phyloP scores from a whole-genome alignment of 2,888 invertebrate species.

The Tricholauxania praeusta region DNA sequence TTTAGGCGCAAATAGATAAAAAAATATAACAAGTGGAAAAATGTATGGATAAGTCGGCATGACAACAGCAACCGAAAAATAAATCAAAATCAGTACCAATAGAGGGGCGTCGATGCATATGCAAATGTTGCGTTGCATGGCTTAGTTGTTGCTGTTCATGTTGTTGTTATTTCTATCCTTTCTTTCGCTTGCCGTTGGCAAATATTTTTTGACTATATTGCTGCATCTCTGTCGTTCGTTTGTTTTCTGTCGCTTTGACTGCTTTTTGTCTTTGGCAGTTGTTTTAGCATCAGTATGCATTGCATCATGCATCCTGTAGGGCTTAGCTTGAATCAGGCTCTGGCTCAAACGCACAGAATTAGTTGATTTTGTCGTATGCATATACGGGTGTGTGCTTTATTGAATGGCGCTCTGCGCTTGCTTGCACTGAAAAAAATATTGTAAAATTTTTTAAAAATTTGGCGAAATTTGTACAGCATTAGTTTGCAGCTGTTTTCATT shows the following conservation, averaged over 20 bases:
- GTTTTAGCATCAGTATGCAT: slow-evolving; percentile 1
- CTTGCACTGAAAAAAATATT: too few species aligned
- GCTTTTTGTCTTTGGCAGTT: not conserved
- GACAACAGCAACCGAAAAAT: slow-evolving; percentile 12
- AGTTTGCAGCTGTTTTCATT: too few species aligned
- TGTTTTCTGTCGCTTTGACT: slow-evolving; percentile 2
- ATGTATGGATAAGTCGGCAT: not conserved
- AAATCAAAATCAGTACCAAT: slow-evolving; percentile 18
- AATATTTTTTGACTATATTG: not conserved
- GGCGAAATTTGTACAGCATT: too few species aligned
- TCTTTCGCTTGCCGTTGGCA: not conserved
- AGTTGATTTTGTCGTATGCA: not conserved
- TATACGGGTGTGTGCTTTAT: not conserved
- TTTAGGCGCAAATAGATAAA: not conserved
- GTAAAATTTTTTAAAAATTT: too few species aligned
- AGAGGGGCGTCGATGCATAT: slow-evolving; percentile 24
- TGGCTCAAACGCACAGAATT: not conserved
- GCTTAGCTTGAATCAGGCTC: too few species aligned
- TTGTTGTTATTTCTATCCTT: not conserved
- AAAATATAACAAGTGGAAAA: not conserved
- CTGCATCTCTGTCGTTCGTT: not conserved
- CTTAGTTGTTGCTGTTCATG: not conserved
- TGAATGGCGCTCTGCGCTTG: too few species aligned
- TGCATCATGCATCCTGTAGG: not conserved
- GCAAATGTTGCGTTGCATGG: too few species aligned